These are phyloP conservation scores for Eurytoma adleriae DNA, from an alignment of 2,888 invertebrate species.

Conservation along the genomic window DNA sequence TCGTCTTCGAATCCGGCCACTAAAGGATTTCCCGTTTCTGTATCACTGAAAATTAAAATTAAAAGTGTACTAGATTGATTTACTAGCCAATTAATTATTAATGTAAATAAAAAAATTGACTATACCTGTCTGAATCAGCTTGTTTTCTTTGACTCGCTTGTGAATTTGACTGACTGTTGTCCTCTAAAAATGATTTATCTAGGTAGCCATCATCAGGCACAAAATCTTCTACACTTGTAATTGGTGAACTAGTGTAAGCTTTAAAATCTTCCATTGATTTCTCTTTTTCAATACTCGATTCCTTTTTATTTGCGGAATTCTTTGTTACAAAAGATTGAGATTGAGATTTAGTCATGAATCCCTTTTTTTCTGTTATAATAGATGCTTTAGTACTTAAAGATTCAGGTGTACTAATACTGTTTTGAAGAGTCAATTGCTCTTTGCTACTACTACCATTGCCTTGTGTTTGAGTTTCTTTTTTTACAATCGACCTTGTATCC, in stretches of 20 bases:
- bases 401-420: conserved; percentile 39
- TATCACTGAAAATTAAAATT: conserved; percentile 78
- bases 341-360: conserved; percentile 62
- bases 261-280: conserved; percentile 57
- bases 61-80: conserved; percentile 28
- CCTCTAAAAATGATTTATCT: conserved; percentile 87
- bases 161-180: conserved; percentile 76
- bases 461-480: conserved; percentile 60
- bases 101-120: conserved; percentile 32
- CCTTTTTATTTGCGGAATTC: conserved; percentile 70
- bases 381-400: conserved; percentile 36
- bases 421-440: conserved; percentile 27
- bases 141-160: conserved; percentile 74
- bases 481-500: conserved; percentile 66
- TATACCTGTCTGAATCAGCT: conserved; percentile 79
- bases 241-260: conserved; percentile 61
- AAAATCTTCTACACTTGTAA: conserved; percentile 84
- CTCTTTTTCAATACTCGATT: conserved; percentile 68
- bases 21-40: conserved; percentile 85
- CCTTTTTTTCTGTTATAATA: conserved; percentile 61
- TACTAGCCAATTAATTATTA: background rate
- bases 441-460: background rate
- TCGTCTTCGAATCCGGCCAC: conserved; percentile 92
- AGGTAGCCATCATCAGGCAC: conserved; percentile 85
- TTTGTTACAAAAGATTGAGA: conserved; percentile 71